Percentiles rank a stretch among this genome's conserved stretches.
phyloP scores from a whole-genome alignment of 2,888 invertebrate species.

The Drosophila nr. fundita region DNA sequence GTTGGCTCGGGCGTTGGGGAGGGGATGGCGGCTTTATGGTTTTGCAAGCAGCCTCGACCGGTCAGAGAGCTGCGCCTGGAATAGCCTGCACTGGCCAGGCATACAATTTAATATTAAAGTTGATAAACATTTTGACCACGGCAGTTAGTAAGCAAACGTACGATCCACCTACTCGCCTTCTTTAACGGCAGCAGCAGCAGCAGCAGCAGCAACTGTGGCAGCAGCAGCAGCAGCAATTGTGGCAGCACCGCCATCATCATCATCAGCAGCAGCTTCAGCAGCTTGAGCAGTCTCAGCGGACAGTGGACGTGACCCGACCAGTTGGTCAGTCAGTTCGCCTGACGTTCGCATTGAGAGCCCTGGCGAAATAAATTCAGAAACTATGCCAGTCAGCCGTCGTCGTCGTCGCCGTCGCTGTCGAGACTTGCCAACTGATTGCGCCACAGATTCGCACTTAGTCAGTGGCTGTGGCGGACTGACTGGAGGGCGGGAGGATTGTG shows the following conservation, averaged over 20 bases:
- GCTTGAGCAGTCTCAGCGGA: slow-evolving; percentile 15
- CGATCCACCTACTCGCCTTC: slow-evolving; percentile 85
- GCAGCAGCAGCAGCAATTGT: slow-evolving; percentile 59
- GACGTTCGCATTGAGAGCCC: slow-evolving; percentile 31
- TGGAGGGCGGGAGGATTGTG: slow-evolving; percentile 1
- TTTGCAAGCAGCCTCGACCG: slow-evolving; percentile 41
- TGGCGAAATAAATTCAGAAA: slow-evolving; percentile 79
- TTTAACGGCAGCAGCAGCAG: slow-evolving; percentile 76
- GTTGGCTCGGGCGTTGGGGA: background rate
- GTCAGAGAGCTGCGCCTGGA: slow-evolving; percentile 38
- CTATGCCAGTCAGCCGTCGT: slow-evolving; percentile 59
- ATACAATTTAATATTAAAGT: slow-evolving; percentile 84
- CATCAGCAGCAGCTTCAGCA: slow-evolving; percentile 50
- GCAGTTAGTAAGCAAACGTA: slow-evolving; percentile 85
- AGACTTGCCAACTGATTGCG: slow-evolving; percentile 78
- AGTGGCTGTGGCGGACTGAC: slow-evolving; percentile 49
- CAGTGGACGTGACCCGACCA: slow-evolving; percentile 72
- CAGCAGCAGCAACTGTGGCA: slow-evolving; percentile 59
- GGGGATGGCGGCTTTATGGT: slow-evolving; percentile 56
- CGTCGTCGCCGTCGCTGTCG: slow-evolving; percentile 27
- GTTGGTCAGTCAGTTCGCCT: slow-evolving; percentile 35
- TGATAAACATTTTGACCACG: slow-evolving; percentile 83
- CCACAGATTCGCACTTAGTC: slow-evolving; percentile 82
- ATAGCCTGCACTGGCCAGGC: slow-evolving; percentile 36
- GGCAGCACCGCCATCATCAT: slow-evolving; percentile 71